phyloP scores from a whole-genome alignment of 2,113 vertebrate species.

The Otolemur garnettii region DNA sequence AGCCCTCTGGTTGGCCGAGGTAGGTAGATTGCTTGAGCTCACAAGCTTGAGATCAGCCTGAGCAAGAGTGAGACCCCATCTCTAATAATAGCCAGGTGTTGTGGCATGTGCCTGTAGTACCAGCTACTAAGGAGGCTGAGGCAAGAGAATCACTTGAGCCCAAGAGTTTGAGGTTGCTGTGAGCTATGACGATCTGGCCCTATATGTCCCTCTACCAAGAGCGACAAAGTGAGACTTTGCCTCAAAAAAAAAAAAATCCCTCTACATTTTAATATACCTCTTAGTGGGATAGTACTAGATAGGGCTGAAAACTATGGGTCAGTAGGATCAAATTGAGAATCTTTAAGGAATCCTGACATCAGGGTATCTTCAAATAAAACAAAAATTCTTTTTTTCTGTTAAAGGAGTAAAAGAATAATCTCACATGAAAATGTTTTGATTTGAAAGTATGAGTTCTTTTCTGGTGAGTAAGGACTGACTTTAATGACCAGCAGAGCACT shows the following conservation, averaged over 20 bases:
- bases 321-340: background rate
- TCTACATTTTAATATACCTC: background rate
- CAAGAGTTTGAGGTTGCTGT: too few relatives aligned
- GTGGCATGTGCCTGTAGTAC: too few relatives aligned
- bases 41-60: too few relatives aligned
- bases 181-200: too few relatives aligned
- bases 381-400: background rate
- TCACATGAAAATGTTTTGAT: constrained; percentile 2
- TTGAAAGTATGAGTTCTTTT: background rate
- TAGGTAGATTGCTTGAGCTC: too few relatives aligned
- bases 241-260: background rate
- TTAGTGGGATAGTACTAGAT: background rate
- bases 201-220: too few relatives aligned
- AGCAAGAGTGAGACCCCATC: too few relatives aligned
- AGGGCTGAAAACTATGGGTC: background rate
- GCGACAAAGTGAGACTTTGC: too few relatives aligned
- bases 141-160: too few relatives aligned
- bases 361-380: background rate
- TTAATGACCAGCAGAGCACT: background rate
- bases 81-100: too few relatives aligned
- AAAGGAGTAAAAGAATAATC: background rate
- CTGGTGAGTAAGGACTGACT: background rate
- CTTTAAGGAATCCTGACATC: background rate
- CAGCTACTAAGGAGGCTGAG: too few relatives aligned
- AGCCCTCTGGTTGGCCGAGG: too few relatives aligned